Conservation (phyloP, 2,113 vertebrate genomes). For the Microtus pennsylvanicus region DNA sequence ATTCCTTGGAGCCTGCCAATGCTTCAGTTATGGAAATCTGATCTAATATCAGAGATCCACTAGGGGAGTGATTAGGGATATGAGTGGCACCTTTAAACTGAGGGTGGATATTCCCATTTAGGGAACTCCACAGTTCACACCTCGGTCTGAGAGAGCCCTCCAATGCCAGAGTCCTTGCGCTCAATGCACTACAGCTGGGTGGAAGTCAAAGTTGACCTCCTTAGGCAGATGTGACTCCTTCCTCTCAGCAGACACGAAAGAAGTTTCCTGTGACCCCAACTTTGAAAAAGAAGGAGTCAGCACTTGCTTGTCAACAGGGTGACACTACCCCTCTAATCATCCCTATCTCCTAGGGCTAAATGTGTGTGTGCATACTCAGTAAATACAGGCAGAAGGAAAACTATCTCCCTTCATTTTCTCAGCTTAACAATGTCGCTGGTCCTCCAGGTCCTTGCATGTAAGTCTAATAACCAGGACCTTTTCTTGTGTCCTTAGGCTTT, state of each 20-base stretch:
- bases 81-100: too few relatives aligned
- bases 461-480: neutral
- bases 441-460: neutral
- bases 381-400: accelerated
- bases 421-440: neutral
- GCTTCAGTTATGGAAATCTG: neutral
- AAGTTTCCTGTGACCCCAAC: neutral
- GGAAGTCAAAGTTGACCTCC: neutral
- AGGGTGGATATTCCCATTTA: neutral
- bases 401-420: neutral
- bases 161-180: too few relatives aligned
- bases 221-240: neutral
- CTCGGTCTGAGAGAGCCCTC: neutral
- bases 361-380: neutral
- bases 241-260: neutral
- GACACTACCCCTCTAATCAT: neutral
- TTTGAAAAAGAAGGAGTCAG: neutral
- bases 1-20: neutral
- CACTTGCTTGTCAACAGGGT: neutral
- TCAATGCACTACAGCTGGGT: neutral
- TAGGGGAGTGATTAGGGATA: neutral
- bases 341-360: neutral
- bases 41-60: neutral
- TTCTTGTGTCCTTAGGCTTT: slow-evolving; percentile 35
- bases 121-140: neutral